Evolutionary conservation across 2,113 vertebrate genomes (phyloP).

Genomic region (Etheostoma spectabile): DNA sequence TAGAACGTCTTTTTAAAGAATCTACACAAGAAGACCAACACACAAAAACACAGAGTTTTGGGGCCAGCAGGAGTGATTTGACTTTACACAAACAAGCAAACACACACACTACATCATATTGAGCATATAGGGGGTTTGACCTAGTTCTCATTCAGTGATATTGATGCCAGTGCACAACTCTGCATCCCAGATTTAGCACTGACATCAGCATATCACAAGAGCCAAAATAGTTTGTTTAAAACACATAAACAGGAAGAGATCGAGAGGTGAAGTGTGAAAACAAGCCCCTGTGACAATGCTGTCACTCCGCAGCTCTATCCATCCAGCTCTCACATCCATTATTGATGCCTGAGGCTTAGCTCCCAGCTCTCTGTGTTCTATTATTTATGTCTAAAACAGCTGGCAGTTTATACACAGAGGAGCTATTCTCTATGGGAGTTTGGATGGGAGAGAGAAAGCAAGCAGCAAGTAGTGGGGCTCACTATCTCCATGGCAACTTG

Average conservation of each 20-base stretch:
- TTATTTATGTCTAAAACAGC: constrained; percentile 87
- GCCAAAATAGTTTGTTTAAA: constrained; percentile 13
- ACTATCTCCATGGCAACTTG: constrained; percentile 82
- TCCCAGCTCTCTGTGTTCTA: constrained; percentile 81
- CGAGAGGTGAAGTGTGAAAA: constrained; percentile 51
- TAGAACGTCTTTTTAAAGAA: constrained; percentile 56
- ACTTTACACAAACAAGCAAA: constrained; percentile 19
- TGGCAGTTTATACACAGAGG: constrained; percentile 78
- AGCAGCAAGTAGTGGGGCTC: constrained; percentile 65
- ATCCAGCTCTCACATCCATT: constrained; percentile 75
- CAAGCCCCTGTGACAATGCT: constrained; percentile 45
- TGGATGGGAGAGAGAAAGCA: constrained; percentile 49
- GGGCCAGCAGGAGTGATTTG: constrained; percentile 47
- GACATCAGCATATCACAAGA: constrained; percentile 45
- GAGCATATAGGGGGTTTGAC: constrained; percentile 67
- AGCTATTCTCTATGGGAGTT: constrained; percentile 71
- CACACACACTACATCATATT: constrained; percentile 44
- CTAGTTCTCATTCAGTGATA: constrained; percentile 70
- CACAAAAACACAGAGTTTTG: constrained; percentile 37
- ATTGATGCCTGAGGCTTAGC: constrained; percentile 82
- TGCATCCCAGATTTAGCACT: constrained; percentile 51
- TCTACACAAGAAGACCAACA: constrained; percentile 39
- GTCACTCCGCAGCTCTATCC: constrained; percentile 80
- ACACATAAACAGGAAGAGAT: constrained; percentile 9
- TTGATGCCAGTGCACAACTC: constrained; percentile 48